phyloP scores from a whole-genome alignment of 2,888 invertebrate genomes.

The Lomographa bimaculata region DNA sequence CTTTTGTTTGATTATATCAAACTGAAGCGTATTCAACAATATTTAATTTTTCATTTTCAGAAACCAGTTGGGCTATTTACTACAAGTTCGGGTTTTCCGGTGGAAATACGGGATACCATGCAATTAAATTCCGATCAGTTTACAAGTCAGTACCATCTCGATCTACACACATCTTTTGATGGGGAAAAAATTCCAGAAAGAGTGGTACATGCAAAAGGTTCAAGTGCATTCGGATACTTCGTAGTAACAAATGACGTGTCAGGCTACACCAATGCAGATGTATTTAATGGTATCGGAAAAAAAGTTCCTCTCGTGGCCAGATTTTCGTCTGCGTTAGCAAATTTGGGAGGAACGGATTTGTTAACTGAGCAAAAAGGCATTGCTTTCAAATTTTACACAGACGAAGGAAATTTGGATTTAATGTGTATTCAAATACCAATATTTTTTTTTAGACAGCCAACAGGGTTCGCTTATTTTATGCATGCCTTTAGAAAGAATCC shows the following conservation, averaged over 20 bases:
- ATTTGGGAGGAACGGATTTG: slow-evolving; percentile 85
- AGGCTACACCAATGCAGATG: slow-evolving; percentile 83
- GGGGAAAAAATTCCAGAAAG: slow-evolving; percentile 93
- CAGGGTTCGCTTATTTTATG: slow-evolving; percentile 74
- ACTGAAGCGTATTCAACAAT: too few species aligned
- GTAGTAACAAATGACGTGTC: slow-evolving; percentile 91
- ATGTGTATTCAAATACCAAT: slow-evolving; percentile 80
- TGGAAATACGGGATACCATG: slow-evolving; percentile 84
- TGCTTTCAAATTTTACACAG: slow-evolving; percentile 55
- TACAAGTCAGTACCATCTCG: slow-evolving; percentile 77
- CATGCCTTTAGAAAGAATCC: slow-evolving; percentile 83
- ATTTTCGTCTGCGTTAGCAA: slow-evolving; percentile 85
- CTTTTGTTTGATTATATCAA: too few species aligned
- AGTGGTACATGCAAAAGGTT: slow-evolving; percentile 96
- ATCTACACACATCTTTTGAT: slow-evolving; percentile 89
- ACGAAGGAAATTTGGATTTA: slow-evolving; percentile 50
- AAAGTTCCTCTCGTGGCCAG: slow-evolving; percentile 81
- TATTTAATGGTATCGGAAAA: slow-evolving; percentile 84
- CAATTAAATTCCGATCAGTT: slow-evolving; percentile 44
- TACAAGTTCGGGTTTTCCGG: slow-evolving; percentile 89
- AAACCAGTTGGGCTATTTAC: slow-evolving; percentile 67
- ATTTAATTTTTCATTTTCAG: too few species aligned
- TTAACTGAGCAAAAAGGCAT: slow-evolving; percentile 62
- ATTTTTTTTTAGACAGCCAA: slow-evolving; percentile 81
- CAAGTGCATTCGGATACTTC: slow-evolving; percentile 92